Base-by-base conservation (phyloP, 2,797 vertebrate species). In the Scomberomorus guttatus region DNA sequence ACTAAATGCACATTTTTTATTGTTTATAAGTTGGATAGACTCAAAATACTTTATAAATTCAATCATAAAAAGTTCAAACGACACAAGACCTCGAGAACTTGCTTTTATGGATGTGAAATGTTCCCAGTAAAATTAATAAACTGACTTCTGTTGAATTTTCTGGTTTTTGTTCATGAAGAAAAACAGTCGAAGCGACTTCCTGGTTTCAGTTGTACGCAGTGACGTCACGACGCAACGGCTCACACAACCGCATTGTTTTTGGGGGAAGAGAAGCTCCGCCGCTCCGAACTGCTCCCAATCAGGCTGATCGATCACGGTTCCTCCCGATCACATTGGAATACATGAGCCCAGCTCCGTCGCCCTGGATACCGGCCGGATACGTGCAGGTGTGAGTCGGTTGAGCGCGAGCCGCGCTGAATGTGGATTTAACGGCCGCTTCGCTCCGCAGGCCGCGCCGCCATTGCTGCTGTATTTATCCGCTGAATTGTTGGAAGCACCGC, bases 221-320 rank as follows among this genome's bases (percentile, higher is more conserved):
- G 80, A 94, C 95, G 93, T 92, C 84, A 81, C 24, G 34, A 15
- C 88, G 84, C 34, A 63, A 59, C 77, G 87, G 46, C 89, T 81
- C 86, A 61, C 83, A 87, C 90, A 91, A 83, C 95, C 94, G 95
- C 95, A 96, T 96, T 96, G 95, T 96, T 96, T 95, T 96, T 94
- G 92, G 93, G 93, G 93, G 92, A 90, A 92, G 87, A 93, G 91
- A 86, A 91, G 91, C 90, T 74, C 83, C 54, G 85, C 68, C 61
- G 70, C 82, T 72, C 89, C 80, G 37, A 65, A 84, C 63, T 25
- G 42, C 81, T 66, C 44, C 12, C 14, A 4, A 34, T 85, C 87
- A 55, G 55, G 77, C 46, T 15, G 20, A 29, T 72, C 75, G 60
- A 54, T 69, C 75, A 6, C 65, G 4, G 29, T 75, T 55, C 17